Evolutionary conservation across 2,113 vertebrate genomes (phyloP).

Genomic region (Cygnus buccinator): DNA sequence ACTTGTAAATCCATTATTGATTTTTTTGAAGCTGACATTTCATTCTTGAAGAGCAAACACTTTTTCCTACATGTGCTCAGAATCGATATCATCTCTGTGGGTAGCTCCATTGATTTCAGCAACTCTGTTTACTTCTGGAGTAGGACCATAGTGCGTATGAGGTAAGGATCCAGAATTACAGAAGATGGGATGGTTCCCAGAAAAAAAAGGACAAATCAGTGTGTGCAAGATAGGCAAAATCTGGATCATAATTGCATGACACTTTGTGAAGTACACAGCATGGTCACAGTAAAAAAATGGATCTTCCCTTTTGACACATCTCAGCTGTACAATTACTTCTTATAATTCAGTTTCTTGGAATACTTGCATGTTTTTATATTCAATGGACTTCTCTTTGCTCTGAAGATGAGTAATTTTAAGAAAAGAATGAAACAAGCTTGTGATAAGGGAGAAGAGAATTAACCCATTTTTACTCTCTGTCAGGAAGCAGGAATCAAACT

Average conservation of each 20-base stretch:
- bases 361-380: not conserved
- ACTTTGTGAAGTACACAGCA: not conserved
- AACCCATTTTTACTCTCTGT: not conserved
- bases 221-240: not conserved
- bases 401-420: not conserved
- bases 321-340: not conserved
- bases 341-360: not conserved
- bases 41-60: not conserved
- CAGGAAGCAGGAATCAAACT: not conserved
- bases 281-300: not conserved
- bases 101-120: not conserved
- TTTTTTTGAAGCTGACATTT: constrained; percentile 17
- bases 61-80: not conserved
- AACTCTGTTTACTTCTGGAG: not conserved
- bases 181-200: not conserved
- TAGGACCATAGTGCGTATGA: not conserved
- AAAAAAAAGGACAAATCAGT: not conserved
- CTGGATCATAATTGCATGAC: not conserved
- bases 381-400: not conserved
- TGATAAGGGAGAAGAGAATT: not conserved
- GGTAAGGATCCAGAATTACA: not conserved
- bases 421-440: not conserved
- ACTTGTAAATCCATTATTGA: not conserved
- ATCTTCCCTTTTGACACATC: not conserved
- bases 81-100: not conserved